Conservation (phyloP, 2,113 vertebrate species). For the Oryzias curvinotus region DNA sequence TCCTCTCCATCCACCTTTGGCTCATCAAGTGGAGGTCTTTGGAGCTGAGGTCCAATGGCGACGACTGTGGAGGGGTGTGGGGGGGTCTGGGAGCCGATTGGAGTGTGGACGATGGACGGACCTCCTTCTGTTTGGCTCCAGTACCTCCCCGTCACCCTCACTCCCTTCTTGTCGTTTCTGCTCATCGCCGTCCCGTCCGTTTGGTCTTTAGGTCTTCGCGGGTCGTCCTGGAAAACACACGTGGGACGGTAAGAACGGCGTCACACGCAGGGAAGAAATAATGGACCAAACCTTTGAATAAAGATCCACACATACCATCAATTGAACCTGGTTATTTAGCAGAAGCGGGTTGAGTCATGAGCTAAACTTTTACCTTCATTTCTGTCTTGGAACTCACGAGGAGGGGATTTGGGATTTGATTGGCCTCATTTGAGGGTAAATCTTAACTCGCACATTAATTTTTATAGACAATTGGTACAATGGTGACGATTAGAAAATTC, state of each 20-base stretch:
- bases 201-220: constrained; percentile 76
- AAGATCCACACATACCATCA: neutral
- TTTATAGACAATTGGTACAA: constrained; percentile 77
- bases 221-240: constrained; percentile 72
- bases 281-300: neutral
- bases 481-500: constrained; percentile 73
- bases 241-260: constrained; percentile 17
- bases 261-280: neutral
- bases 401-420: constrained; percentile 53
- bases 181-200: constrained; percentile 81
- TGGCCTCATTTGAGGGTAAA: constrained; percentile 56
- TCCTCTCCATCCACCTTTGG: constrained; percentile 24
- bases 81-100: constrained; percentile 32
- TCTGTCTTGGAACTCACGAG: constrained; percentile 46
- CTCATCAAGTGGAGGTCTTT: constrained; percentile 26
- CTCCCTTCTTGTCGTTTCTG: constrained; percentile 76
- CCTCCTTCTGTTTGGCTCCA: constrained; percentile 68
- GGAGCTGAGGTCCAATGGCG: constrained; percentile 48
- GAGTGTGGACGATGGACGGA: constrained; percentile 46
- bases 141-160: constrained; percentile 72
- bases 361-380: constrained; percentile 68
- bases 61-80: constrained; percentile 41
- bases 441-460: constrained; percentile 55
- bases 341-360: constrained; percentile 1
- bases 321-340: neutral